These are phyloP conservation scores for Gobius niger DNA, from an alignment of 2,113 vertebrate genomes.

Conservation along the genomic window DNA sequence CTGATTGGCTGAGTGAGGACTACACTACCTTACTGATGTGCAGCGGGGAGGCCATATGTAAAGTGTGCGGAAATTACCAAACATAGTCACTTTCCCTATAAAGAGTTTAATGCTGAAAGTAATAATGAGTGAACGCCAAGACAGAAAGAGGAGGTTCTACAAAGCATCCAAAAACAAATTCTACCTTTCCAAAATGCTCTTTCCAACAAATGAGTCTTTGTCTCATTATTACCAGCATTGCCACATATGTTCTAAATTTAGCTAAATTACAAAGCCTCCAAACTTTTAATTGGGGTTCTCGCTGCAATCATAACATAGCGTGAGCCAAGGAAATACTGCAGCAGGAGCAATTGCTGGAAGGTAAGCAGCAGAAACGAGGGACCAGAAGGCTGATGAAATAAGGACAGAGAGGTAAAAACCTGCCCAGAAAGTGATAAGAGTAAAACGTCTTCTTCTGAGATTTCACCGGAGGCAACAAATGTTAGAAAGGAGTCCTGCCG, in stretches of 20 bases:
- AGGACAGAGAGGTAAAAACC: constrained; percentile 28
- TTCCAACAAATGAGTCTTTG: neutral
- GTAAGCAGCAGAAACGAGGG: constrained; percentile 49
- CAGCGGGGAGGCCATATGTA: too few relatives aligned
- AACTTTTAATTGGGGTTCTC: constrained; percentile 2
- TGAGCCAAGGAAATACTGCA: constrained; percentile 42
- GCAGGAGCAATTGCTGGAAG: constrained; percentile 23
- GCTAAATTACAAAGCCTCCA: neutral
- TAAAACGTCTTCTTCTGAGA: constrained; percentile 35
- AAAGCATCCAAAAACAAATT: neutral
- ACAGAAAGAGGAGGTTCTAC: neutral
- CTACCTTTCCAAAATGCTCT: neutral
- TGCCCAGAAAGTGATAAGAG: constrained; percentile 38
- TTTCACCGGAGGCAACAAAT: constrained; percentile 31
- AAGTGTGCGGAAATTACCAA: too few relatives aligned
- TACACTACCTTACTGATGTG: too few relatives aligned
- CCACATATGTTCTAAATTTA: too few relatives aligned
- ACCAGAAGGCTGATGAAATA: constrained; percentile 41
- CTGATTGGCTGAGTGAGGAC: too few relatives aligned
- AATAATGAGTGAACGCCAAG: neutral
- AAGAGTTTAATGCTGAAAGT: neutral
- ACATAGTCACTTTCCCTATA: too few relatives aligned
- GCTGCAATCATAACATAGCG: neutral
- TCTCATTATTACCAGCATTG: too few relatives aligned
- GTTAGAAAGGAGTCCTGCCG: constrained; percentile 34